Evolutionary conservation across 2,888 invertebrate genomes (phyloP).

Genomic region (Nebria salina): DNA sequence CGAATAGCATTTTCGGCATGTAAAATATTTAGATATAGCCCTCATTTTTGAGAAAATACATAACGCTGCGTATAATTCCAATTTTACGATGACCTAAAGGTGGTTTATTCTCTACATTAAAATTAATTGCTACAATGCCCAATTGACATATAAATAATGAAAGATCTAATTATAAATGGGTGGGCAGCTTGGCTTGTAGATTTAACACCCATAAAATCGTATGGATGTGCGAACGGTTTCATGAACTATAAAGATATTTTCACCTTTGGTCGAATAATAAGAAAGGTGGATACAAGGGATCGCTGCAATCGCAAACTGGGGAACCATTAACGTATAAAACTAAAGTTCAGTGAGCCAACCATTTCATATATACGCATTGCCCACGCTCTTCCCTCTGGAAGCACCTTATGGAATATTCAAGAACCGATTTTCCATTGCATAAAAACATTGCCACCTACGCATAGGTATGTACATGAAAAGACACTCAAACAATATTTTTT

Average conservation of each 20-base stretch:
- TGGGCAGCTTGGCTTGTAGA: not conserved
- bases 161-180: not conserved
- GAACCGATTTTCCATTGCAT: not conserved
- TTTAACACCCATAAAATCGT: not conserved
- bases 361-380: not conserved
- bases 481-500: not conserved
- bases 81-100: not conserved
- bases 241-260: constrained; percentile 29
- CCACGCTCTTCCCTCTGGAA: not conserved
- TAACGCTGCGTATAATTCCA: too few relatives aligned
- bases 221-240: constrained; percentile 7
- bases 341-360: constrained; percentile 18
- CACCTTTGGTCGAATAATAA: constrained; percentile 14
- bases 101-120: not conserved
- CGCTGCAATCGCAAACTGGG: constrained; percentile 8
- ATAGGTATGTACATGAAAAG: not conserved
- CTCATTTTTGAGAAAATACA: too few relatives aligned
- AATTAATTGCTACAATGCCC: not conserved
- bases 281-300: constrained; percentile 5
- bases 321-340: constrained; percentile 19
- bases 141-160: not conserved
- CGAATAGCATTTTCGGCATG: too few relatives aligned
- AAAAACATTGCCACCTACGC: not conserved
- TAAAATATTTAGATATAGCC: too few relatives aligned
- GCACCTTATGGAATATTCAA: constrained; percentile 3